Conservation (phyloP, 2,888 invertebrate genomes). For the Sarcophaga subvicina region DNA sequence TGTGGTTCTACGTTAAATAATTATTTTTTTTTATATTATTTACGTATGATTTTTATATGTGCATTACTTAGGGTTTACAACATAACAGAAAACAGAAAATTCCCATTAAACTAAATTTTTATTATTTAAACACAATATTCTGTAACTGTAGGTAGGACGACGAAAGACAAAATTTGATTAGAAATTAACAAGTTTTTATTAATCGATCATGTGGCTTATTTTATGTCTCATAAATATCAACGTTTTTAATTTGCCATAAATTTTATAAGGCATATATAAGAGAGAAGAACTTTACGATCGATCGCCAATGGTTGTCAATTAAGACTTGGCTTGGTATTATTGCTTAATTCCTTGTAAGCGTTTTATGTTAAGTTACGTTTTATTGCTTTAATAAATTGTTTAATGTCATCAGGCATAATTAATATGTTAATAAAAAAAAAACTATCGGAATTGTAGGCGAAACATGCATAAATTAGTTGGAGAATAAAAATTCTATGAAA, state of each 20-base stretch:
- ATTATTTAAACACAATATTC: constrained; percentile 31
- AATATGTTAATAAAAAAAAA: too few species aligned
- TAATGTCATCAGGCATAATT: too few species aligned
- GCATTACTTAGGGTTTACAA: too few species aligned
- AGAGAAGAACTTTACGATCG: neutral
- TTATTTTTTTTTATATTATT: too few species aligned
- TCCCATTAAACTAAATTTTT: constrained; percentile 13
- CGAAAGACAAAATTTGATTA: constrained; percentile 20
- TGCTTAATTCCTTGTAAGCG: constrained; percentile 6
- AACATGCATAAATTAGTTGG: too few species aligned
- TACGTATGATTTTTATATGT: too few species aligned
- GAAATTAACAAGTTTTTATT: constrained; percentile 13
- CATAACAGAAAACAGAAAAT: neutral
- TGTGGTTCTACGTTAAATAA: too few species aligned
- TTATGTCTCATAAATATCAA: constrained; percentile 2
- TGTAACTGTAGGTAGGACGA: too few species aligned
- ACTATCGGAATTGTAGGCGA: too few species aligned
- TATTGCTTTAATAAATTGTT: too few species aligned
- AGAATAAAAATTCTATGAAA: too few species aligned
- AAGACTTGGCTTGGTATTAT: neutral
- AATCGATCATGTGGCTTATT: constrained; percentile 45
- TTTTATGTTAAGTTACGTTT: neutral
- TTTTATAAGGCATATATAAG: neutral
- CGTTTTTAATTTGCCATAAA: constrained; percentile 36
- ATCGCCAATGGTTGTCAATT: neutral